Evolutionary conservation across 1,140 invertebrate species (phyloP).

Genomic region (Drosophila sproati): DNA sequence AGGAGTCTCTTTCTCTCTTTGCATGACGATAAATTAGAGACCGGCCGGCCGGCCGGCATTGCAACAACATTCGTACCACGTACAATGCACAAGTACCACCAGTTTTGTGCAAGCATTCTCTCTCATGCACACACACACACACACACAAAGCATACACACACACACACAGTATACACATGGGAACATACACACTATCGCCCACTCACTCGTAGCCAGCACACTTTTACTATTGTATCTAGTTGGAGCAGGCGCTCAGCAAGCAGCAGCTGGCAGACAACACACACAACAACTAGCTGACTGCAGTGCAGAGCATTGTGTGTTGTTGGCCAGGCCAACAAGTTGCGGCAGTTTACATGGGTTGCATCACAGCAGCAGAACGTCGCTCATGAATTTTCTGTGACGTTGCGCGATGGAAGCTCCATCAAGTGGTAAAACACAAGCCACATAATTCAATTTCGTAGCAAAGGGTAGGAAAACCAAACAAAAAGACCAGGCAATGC

Average conservation of each 20-base stretch:
- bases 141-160: conserved; percentile 18
- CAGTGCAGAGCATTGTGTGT: neutral
- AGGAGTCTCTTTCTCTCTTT: conserved; percentile 19
- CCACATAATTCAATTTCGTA: conserved; percentile 62
- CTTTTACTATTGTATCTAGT: conserved; percentile 84
- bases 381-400: conserved; percentile 34
- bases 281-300: conserved; percentile 17
- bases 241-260: conserved; percentile 79
- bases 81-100: conserved; percentile 37
- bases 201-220: conserved; percentile 51
- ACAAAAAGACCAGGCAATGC: conserved; percentile 44
- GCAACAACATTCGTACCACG: conserved; percentile 23
- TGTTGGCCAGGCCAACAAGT: conserved; percentile 62
- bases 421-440: neutral
- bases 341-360: conserved; percentile 40
- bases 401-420: conserved; percentile 30
- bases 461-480: conserved; percentile 13
- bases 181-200: conserved; percentile 10
- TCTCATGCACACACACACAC: conserved; percentile 18
- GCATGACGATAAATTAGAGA: conserved; percentile 69
- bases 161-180: conserved; percentile 12
- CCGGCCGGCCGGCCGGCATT: conserved; percentile 73
- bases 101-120: conserved; percentile 35
- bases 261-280: conserved; percentile 33
- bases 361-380: conserved; percentile 47